Percentiles rank a stretch among this genome's conserved stretches.
Evolutionary conservation across 2,888 invertebrate species (phyloP).

Genomic region (Scaeva pyrastri): DNA sequence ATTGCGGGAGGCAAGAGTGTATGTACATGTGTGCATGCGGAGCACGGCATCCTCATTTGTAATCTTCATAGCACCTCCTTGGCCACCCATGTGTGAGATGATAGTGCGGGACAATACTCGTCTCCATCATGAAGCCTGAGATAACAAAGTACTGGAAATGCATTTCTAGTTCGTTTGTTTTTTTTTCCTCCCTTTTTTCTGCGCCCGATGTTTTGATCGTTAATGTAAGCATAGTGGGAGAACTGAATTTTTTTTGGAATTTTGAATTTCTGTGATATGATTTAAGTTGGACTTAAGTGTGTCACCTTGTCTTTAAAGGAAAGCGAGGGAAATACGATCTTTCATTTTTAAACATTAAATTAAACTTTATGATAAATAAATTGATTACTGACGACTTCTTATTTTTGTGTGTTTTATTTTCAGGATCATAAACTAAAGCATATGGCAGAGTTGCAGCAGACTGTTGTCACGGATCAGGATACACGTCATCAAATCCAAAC

Average conservation of each 20-base stretch:
- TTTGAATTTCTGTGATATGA: background rate
- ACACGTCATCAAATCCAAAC: conserved; percentile 95
- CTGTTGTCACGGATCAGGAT: conserved; percentile 97
- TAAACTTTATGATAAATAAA: background rate
- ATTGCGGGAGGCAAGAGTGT: background rate
- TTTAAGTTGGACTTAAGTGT: conserved; percentile 38
- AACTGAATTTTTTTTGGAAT: conserved; percentile 14
- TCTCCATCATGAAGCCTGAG: conserved; percentile 22
- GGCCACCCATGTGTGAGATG: conserved; percentile 34
- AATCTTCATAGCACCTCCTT: conserved; percentile 43
- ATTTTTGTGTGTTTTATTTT: conserved; percentile 69
- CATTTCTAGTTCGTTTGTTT: conserved; percentile 51
- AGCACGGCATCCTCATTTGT: conserved; percentile 58
- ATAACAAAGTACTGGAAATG: conserved; percentile 38
- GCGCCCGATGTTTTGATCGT: conserved; percentile 1
- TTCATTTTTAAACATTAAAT: background rate
- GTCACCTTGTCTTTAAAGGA: conserved; percentile 42
- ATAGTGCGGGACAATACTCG: conserved; percentile 52
- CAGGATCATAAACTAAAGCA: conserved; percentile 98
- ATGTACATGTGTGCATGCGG: background rate
- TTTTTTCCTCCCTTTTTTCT: conserved; percentile 13
- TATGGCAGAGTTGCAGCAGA: conserved; percentile 99
- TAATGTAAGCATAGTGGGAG: conserved; percentile 33
- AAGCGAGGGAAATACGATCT: background rate
- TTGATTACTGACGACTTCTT: background rate